Conservation (phyloP, 2,797 vertebrate species). For the Columba guinea region DNA sequence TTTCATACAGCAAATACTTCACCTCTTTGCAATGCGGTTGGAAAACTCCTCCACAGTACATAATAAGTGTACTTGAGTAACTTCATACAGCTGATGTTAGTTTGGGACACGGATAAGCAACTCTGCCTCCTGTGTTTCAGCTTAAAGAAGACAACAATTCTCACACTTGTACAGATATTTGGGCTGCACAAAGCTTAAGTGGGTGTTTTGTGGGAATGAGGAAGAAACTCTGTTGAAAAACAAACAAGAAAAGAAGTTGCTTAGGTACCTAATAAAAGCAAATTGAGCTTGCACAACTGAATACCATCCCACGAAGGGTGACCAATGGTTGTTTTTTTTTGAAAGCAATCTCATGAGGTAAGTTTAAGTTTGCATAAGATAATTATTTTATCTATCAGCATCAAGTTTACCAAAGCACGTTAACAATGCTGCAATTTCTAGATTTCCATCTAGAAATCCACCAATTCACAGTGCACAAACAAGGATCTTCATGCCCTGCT, state of each 20-base stretch:
- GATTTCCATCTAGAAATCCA: neutral
- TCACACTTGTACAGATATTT: rapidly evolving
- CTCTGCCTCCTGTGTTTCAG: neutral
- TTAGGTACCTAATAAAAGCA: neutral
- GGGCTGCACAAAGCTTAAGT: neutral
- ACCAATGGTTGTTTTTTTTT: neutral
- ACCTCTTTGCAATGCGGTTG: neutral
- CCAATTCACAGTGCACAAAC: neutral
- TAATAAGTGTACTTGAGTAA: neutral
- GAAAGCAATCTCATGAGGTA: neutral
- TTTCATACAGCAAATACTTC: neutral
- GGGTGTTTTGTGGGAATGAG: neutral
- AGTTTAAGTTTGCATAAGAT: neutral
- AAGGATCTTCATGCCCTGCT: neutral
- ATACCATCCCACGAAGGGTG: neutral
- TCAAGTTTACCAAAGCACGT: neutral
- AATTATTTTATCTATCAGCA: neutral
- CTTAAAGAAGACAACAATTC: neutral
- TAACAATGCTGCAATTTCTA: neutral
- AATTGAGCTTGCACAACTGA: neutral
- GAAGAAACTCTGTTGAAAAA: neutral
- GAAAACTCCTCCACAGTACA: neutral
- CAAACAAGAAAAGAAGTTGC: neutral
- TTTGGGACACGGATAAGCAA: neutral
- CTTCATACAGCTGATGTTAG: neutral